Conservation (phyloP, 2,113 vertebrate genomes). For the Delphinapterus leucas region DNA sequence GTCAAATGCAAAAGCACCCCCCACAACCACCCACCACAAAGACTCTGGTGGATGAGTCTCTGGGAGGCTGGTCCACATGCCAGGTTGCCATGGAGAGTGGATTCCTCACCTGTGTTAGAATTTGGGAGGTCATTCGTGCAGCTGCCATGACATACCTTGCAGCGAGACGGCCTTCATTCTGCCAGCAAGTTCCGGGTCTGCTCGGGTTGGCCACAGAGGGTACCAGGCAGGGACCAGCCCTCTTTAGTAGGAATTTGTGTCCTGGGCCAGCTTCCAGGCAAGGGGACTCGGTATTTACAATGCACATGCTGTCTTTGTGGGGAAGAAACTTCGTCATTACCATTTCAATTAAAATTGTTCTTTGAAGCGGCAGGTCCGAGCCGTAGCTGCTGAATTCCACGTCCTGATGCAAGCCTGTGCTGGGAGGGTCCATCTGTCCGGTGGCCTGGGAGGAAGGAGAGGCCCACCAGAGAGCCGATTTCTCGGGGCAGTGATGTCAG, state of each 20-base stretch:
- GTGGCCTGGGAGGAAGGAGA: not conserved
- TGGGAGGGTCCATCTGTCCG: not conserved
- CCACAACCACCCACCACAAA: not conserved
- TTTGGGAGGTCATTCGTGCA: not conserved
- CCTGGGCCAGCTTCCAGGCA: not conserved
- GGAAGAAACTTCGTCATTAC: slow-evolving; percentile 62
- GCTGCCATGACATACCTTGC: not conserved
- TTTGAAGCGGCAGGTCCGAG: slow-evolving; percentile 77
- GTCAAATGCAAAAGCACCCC: not conserved
- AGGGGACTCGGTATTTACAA: not conserved
- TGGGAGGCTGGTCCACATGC: fast-evolving
- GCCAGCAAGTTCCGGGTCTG: fast-evolving
- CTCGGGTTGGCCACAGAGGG: fast-evolving
- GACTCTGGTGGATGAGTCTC: not conserved
- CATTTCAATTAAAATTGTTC: slow-evolving; percentile 81
- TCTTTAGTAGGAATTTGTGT: not conserved
- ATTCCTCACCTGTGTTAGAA: not conserved
- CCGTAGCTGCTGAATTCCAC: not conserved
- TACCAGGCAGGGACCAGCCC: not conserved
- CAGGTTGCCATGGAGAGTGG: not conserved
- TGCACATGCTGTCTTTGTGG: not conserved
- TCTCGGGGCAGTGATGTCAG: too few species aligned
- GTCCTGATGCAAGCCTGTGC: fast-evolving
- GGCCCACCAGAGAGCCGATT: fast-evolving
- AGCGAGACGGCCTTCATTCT: fast-evolving